phyloP scores from a whole-genome alignment of 2,113 vertebrate genomes.

The Gorsachius goisagi region DNA sequence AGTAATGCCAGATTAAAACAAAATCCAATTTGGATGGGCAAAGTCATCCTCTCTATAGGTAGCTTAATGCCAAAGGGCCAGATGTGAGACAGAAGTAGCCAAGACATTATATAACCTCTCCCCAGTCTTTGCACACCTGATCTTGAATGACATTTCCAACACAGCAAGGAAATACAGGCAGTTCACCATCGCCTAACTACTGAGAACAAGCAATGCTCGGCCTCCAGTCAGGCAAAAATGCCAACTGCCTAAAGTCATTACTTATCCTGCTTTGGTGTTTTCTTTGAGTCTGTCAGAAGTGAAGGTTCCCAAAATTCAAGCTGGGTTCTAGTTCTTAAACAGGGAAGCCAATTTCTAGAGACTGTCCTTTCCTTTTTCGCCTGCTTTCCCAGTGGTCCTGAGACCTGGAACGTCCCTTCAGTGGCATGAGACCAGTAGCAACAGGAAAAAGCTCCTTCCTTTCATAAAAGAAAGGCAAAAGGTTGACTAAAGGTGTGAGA shows the following conservation, averaged over 20 bases:
- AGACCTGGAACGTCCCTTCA: slow-evolving; percentile 14
- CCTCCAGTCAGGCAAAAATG: neutral
- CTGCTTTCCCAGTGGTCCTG: neutral
- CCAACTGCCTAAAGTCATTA: neutral
- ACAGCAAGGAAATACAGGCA: slow-evolving; percentile 3
- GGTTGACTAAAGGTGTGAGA: neutral
- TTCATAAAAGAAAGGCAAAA: slow-evolving; percentile 24
- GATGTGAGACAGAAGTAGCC: slow-evolving; percentile 26
- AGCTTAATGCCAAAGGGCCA: slow-evolving; percentile 39
- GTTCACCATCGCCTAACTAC: neutral
- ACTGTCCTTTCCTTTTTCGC: neutral
- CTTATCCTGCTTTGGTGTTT: neutral
- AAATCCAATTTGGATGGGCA: slow-evolving; percentile 38
- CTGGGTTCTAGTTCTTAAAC: neutral
- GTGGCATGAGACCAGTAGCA: slow-evolving; percentile 4
- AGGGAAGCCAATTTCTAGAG: neutral
- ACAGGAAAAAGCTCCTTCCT: slow-evolving; percentile 62
- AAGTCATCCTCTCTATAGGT: neutral
- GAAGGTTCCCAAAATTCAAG: neutral
- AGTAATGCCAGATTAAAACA: slow-evolving; percentile 40
- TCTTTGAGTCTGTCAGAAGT: neutral
- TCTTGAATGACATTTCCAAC: slow-evolving; percentile 37
- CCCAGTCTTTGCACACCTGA: slow-evolving; percentile 17
- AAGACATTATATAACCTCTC: slow-evolving; percentile 22
- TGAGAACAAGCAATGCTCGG: neutral